Evolutionary conservation across 1,140 invertebrate species (phyloP), one percentile per base, ranked within the genome.

Genomic region (Panagrolaimus sp.): DNA sequence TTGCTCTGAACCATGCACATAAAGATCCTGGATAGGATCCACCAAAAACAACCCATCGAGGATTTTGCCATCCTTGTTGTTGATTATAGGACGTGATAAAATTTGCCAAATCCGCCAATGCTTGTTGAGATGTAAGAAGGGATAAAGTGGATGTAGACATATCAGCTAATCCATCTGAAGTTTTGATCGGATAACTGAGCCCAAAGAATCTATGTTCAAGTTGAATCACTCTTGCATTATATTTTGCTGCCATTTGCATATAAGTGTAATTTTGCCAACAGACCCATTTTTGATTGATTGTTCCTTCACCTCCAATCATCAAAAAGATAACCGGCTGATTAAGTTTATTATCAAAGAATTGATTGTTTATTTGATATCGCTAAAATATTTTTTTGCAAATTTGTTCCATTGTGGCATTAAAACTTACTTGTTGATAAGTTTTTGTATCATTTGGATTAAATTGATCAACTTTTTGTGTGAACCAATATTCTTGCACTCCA

Each of bases 41-140:
- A 43, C 94, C 93, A 84, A 95, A 94, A 2, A 89, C 89, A 70
- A 96, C 89, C 90, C 92, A 94, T 85, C 91, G 92, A 17, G 79
- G 71, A 43, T 82, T 75, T 0, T 46, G 68, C 2, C 2, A 38
- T 2, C 7, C 7, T 21, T 70, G 45, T 26, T 69, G 46, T 7
- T 67, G n/a, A 43, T 80, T 81, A 44, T 73, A 78, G 8, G 69
- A 17, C 21, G 65, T 17, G 55, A 80, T 78, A 44, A 80, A 80
- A 47, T 47, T 66, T 14, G 76, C 77, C 14, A 79, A 14, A 64
- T 80, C 78, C 4, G 77, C 78, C 0, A 80, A 55, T 0, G 78
- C 78, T 66, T 82, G 79, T 63, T 82, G 44, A 45, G 65, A 68
- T 1, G 76, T 81, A 14, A 80, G 63, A 43, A 68, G 74, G 24